Conservation (phyloP, 2,888 invertebrate genomes). For the Ypsolopha scabrella region DNA sequence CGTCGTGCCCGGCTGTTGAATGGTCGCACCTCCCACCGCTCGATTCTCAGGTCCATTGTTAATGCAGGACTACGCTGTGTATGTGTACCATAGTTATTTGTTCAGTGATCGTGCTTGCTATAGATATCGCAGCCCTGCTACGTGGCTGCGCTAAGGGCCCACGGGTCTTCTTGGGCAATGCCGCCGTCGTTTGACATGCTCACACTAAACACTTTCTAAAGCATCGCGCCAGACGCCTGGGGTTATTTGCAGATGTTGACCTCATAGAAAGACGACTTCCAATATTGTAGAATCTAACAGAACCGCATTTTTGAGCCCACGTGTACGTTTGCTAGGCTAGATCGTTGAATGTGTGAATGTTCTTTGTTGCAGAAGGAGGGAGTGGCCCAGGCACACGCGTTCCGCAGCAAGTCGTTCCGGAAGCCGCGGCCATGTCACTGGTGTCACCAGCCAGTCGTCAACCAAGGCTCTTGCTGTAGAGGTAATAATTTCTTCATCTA, state of each 20-base stretch:
- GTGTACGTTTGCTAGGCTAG: background rate
- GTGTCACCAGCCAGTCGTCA: constrained; percentile 82
- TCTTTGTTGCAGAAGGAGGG: constrained; percentile 75
- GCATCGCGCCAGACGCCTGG: constrained; percentile 13
- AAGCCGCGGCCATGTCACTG: constrained; percentile 82
- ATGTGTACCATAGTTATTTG: constrained; percentile 15
- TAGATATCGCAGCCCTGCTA: constrained; percentile 20
- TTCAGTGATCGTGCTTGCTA: constrained; percentile 25
- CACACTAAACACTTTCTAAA: constrained; percentile 29
- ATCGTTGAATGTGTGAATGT: background rate
- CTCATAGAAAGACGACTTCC: background rate
- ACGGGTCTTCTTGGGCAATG: constrained; percentile 25
- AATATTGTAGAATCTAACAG: background rate
- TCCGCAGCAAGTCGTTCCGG: constrained; percentile 80
- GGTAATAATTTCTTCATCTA: constrained; percentile 44
- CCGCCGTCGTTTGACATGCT: constrained; percentile 29
- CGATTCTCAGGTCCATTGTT: constrained; percentile 15
- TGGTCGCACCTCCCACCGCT: constrained; percentile 29
- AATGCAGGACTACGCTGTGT: background rate
- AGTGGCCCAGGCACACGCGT: constrained; percentile 76
- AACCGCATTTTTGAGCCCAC: background rate
- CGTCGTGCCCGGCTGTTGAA: constrained; percentile 28
- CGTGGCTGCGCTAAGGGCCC: constrained; percentile 13
- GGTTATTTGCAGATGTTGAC: constrained; percentile 24
- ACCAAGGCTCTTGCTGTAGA: constrained; percentile 82